These are phyloP conservation scores for Bursaphelenchus okinawaensis DNA, from an alignment of 2,888 invertebrate genomes.

Conservation along the genomic window DNA sequence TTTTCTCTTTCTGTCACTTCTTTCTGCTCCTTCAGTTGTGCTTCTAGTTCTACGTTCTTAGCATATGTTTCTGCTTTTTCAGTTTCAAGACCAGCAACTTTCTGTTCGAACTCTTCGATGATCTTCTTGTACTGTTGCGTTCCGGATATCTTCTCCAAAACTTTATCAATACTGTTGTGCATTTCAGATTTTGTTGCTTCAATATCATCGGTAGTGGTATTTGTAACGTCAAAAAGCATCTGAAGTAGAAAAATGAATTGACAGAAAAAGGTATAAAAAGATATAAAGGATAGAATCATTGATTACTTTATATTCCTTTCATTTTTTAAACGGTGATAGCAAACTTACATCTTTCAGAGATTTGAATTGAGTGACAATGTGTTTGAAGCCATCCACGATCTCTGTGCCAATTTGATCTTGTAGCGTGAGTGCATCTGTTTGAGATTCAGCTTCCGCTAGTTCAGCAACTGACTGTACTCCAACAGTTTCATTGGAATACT, in stretches of 20 bases:
- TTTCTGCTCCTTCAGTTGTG: constrained; percentile 14
- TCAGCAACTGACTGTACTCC: background rate
- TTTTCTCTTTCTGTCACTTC: constrained; percentile 24
- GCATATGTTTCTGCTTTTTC: background rate
- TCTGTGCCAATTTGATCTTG: too few relatives aligned
- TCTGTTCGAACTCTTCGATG: constrained; percentile 10
- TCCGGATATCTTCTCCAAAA: background rate
- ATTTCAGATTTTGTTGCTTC: background rate
- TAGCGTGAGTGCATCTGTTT: too few relatives aligned
- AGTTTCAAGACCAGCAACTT: background rate
- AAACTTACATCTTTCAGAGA: too few relatives aligned
- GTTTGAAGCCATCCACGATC: too few relatives aligned
- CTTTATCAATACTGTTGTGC: background rate
- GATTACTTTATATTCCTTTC: too few relatives aligned
- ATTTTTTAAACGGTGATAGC: too few relatives aligned
- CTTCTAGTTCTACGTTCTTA: constrained; percentile 16
- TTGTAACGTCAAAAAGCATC: too few relatives aligned
- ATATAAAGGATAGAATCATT: too few relatives aligned
- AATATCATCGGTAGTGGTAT: constrained; percentile 1
- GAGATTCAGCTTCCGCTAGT: background rate
- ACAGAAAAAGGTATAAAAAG: too few relatives aligned
- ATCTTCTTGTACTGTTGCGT: constrained; percentile 10
- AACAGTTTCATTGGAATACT: background rate
- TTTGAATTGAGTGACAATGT: too few relatives aligned
- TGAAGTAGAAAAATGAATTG: too few relatives aligned